Conservation (phyloP, 2,888 invertebrate species). For the Sarcophaga carnaria region DNA sequence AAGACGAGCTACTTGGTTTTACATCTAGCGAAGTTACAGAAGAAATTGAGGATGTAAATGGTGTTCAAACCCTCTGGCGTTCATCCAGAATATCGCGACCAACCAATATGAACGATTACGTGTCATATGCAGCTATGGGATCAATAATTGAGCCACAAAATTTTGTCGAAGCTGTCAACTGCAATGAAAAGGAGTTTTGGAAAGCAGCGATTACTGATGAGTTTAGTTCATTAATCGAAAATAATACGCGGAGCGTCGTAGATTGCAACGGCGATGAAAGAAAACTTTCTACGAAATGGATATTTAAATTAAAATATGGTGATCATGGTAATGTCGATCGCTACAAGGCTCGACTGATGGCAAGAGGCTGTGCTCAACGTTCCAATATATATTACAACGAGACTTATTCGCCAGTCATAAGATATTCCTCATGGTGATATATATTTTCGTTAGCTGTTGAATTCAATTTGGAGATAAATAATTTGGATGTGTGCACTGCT, state of each 20-base stretch:
- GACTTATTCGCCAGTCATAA: constrained; percentile 20
- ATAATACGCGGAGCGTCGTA: neutral
- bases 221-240: neutral
- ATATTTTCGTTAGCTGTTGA: constrained; percentile 22
- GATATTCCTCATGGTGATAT: constrained; percentile 13
- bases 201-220: neutral
- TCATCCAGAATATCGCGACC: too few relatives aligned
- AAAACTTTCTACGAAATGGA: constrained; percentile 10
- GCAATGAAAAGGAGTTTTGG: neutral
- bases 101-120: too few relatives aligned
- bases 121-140: too few relatives aligned
- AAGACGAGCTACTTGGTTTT: neutral
- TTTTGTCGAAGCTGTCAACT: neutral
- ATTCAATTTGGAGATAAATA: neutral
- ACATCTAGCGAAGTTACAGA: neutral
- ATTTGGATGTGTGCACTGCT: neutral
- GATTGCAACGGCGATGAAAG: neutral
- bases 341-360: neutral
- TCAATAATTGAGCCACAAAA: neutral
- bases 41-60: neutral
- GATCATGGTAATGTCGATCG: constrained; percentile 20
- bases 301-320: neutral
- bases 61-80: too few relatives aligned
- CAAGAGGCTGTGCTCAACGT: constrained; percentile 1
- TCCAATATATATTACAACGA: neutral